These are phyloP conservation scores for Mustela lutreola DNA, from an alignment of 2,113 vertebrate species.

Conservation along the genomic window DNA sequence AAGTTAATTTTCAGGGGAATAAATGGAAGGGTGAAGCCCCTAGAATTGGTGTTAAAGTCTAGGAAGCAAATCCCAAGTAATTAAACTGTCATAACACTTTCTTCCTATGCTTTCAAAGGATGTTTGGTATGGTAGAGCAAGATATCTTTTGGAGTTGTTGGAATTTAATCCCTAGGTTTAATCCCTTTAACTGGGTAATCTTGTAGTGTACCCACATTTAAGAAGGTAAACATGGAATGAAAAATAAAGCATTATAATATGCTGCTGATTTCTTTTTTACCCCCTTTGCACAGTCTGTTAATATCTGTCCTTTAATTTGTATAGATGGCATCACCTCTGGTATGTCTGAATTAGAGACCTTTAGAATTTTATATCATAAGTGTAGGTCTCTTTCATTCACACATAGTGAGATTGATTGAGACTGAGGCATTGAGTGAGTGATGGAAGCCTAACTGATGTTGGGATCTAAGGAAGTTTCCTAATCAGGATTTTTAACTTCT, in stretches of 20 bases:
- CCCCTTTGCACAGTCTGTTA: neutral
- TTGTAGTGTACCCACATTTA: neutral
- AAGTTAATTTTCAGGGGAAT: neutral
- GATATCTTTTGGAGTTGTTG: constrained; percentile 40
- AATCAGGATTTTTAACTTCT: neutral
- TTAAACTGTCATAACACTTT: neutral
- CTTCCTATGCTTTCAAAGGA: constrained; percentile 23
- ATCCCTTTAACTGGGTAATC: neutral
- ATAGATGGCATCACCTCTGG: neutral
- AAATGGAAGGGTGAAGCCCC: neutral
- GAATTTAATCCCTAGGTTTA: neutral
- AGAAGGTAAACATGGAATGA: constrained; percentile 14
- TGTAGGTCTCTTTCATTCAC: neutral
- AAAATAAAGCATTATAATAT: neutral
- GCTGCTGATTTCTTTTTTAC: neutral
- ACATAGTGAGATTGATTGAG: neutral
- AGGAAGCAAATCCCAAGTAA: neutral
- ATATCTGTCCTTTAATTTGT: constrained; percentile 34
- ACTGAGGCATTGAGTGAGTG: neutral
- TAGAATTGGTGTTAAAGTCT: neutral
- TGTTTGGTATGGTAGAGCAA: constrained; percentile 29
- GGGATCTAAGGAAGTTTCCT: neutral
- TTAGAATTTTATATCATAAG: neutral
- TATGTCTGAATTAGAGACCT: neutral
- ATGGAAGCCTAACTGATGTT: neutral